Evolutionary conservation across 2,113 vertebrate species (phyloP), one percentile per base, ranked within the genome.

Genomic region (Nycticorax nycticorax): DNA sequence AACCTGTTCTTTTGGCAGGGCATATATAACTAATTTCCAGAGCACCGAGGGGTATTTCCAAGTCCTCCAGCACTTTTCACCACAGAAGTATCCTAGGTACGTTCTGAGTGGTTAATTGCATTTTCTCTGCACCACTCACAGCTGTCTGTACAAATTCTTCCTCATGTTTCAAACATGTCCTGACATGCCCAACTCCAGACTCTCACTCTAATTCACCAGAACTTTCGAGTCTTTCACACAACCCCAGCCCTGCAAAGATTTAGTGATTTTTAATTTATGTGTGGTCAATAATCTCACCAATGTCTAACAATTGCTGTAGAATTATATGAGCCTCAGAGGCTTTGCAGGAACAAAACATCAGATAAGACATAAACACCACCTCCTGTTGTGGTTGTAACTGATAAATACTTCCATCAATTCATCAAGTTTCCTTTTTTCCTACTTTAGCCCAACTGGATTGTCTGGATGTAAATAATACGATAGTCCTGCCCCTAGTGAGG

Each of bases 301-400:
- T 11, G n/a, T 37, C 35, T n/a, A 60, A 48, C 52, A 67, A 23
- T 6, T 33, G 20, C 52, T 56, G 47, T 9, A 43, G 33, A 66
- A 28, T 9, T 39, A 4, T 1, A 37, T 3, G 8, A 59, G 23
- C 48, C 48, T 39, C 59, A 19, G 56, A 37, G 26, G 30, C 47
- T 81, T 76, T 57, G 26, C 21, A 76, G 64, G 23, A 72, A 26
- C 26, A 35, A 32, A 56, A 43, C n/a, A 57, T 52, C 43, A 59
- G 43, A 1, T 7, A 26, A 47, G 41, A 53, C 10, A 7, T 19
- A 63, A 83, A 63, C 0, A 0, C 18, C 30, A 28, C n/a, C 37
- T 68, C 27, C 47, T 39, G 26, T 17, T 39, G 24, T 1, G 4
- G 32, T 3, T 89, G 23, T 64, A 39, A 56, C 33, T 27, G 14